phyloP scores from a whole-genome alignment of 1,140 invertebrate genomes.

The Drosophila aff. region DNA sequence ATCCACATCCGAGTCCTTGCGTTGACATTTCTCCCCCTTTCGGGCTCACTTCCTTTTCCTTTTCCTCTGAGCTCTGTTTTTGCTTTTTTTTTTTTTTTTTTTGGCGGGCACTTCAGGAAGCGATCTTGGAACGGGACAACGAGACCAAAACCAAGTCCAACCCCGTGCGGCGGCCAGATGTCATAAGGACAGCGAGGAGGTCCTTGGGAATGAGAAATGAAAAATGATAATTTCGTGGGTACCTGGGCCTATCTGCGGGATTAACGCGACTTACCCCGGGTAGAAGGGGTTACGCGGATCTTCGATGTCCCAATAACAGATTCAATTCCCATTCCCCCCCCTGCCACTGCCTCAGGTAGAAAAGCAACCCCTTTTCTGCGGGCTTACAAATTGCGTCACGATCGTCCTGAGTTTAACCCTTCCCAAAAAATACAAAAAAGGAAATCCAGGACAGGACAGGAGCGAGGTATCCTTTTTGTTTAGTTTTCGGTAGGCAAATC shows the following conservation, averaged over 20 bases:
- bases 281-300: conserved; percentile 67
- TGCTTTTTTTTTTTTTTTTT: conserved; percentile 32
- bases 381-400: conserved; percentile 66
- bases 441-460: not conserved
- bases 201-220: conserved; percentile 66
- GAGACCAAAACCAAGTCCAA: conserved; percentile 5
- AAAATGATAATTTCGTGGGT: conserved; percentile 74
- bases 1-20: conserved; percentile 45
- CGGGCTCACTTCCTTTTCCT: conserved; percentile 8
- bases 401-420: conserved; percentile 56
- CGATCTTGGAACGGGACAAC: conserved; percentile 38
- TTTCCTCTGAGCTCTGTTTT: conserved; percentile 9
- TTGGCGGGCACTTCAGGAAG: conserved; percentile 65
- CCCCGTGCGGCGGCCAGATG: conserved; percentile 48
- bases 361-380: conserved; percentile 31
- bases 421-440: not conserved
- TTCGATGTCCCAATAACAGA: conserved; percentile 66
- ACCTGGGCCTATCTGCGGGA: conserved; percentile 60
- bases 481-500: conserved; percentile 37
- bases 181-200: conserved; percentile 13
- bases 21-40: conserved; percentile 43
- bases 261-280: conserved; percentile 66
- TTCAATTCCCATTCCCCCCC: conserved; percentile 28
- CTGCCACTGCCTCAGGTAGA: conserved; percentile 41
- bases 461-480: not conserved